Evolutionary conservation across 2,113 vertebrate genomes (phyloP).

Genomic region (Lagopus leucura): DNA sequence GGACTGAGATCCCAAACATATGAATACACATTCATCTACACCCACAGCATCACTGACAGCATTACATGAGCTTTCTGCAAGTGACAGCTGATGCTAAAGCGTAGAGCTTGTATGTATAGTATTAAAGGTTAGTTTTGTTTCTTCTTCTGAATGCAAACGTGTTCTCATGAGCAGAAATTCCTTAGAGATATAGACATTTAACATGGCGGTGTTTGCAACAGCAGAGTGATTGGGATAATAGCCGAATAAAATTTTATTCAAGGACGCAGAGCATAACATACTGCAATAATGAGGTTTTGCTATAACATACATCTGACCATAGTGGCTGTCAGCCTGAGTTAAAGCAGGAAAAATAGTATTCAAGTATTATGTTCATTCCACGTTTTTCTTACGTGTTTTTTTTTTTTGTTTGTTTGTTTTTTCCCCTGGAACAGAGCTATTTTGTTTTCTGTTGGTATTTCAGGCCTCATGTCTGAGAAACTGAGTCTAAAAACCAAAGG

Average conservation of each 20-base stretch:
- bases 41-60: slow-evolving; percentile 11
- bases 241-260: not conserved
- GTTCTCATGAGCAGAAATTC: not conserved
- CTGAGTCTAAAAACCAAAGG: not conserved
- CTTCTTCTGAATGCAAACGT: not conserved
- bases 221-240: rapidly evolving
- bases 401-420: not conserved
- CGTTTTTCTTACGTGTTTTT: not conserved
- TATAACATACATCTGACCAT: not conserved
- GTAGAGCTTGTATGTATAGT: not conserved
- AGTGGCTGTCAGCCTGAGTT: not conserved
- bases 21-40: slow-evolving; percentile 24
- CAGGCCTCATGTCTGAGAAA: not conserved
- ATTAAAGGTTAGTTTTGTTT: not conserved
- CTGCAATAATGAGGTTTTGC: not conserved
- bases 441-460: not conserved
- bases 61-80: slow-evolving; percentile 11
- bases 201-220: not conserved
- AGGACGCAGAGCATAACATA: not conserved
- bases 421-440: not conserved
- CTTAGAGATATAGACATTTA: not conserved
- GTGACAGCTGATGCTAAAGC: not conserved
- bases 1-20: slow-evolving; percentile 38
- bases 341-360: not conserved
- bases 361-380: not conserved